A percentile compares a stretch with the other conserved stretches of the same genome.
These are phyloP conservation scores for Colletes collaris DNA, from an alignment of 2,888 invertebrate species.

Conservation along the genomic window DNA sequence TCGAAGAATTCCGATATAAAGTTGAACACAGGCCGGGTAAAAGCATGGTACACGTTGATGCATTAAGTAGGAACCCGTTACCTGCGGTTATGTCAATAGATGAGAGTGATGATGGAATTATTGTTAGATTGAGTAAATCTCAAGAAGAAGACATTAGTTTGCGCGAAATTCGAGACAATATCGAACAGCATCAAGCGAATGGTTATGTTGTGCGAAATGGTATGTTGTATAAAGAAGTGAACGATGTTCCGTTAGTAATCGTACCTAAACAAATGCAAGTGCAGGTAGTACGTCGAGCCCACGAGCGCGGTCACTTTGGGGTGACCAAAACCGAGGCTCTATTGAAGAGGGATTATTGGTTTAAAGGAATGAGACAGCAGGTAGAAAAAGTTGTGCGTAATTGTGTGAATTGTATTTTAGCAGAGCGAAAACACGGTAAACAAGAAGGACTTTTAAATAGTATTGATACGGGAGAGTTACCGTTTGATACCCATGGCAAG, in stretches of 20 bases:
- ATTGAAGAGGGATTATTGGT: background rate
- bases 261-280: background rate
- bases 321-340: constrained; percentile 1
- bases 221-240: background rate
- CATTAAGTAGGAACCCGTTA: constrained; percentile 61
- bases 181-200: background rate
- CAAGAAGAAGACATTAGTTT: background rate
- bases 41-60: constrained; percentile 61
- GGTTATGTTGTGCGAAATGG: background rate
- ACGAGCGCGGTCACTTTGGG: constrained; percentile 8
- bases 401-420: constrained; percentile 8
- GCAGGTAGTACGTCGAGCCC: constrained; percentile 5
- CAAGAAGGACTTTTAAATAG: background rate
- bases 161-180: background rate
- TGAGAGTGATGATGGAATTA: background rate
- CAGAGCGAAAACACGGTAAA: constrained; percentile 4
- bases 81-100: constrained; percentile 20
- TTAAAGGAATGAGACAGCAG: background rate
- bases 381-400: background rate
- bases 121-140: background rate
- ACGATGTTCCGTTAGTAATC: background rate
- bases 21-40: constrained; percentile 58
- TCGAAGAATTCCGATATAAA: background rate
- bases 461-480: background rate
- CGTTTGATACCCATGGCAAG: background rate